phyloP scores from a whole-genome alignment of 1,140 invertebrate species.

The Gerris buenoi region DNA sequence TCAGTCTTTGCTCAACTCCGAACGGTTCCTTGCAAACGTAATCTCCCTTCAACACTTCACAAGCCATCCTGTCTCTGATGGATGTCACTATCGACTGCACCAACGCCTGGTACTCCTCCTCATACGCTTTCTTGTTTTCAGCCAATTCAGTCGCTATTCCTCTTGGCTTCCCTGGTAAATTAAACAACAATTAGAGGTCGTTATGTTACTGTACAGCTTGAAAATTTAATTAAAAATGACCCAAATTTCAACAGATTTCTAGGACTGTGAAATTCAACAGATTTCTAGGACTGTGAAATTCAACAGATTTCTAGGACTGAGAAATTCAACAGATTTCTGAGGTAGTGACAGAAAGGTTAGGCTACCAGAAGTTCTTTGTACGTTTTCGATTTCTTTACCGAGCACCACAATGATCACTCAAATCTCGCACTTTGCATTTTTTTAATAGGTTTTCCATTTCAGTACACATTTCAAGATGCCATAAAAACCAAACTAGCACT shows the following conservation, averaged over 20 bases:
- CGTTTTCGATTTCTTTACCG: no score
- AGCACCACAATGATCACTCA: no score
- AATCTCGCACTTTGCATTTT: no score
- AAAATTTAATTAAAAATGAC: background rate
- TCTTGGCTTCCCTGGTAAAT: background rate
- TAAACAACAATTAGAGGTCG: no score
- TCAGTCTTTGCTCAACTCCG: background rate
- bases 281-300: background rate
- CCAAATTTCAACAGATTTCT: background rate
- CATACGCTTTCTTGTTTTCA: background rate
- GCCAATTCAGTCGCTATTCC: background rate
- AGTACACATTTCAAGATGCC: no score
- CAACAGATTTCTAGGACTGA: background rate
- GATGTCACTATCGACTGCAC: background rate
- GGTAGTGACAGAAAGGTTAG: no score
- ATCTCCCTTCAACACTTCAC: background rate
- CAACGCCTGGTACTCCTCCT: background rate
- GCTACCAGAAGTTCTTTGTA: no score
- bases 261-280: background rate
- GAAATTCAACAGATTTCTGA: background rate
- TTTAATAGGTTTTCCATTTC: no score
- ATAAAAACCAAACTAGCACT: no score
- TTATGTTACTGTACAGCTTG: no score
- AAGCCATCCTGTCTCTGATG: background rate
- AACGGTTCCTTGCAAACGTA: background rate